Conservation (phyloP, 1,140 invertebrate species). For the Aphaenogaster ashmeadi region DNA sequence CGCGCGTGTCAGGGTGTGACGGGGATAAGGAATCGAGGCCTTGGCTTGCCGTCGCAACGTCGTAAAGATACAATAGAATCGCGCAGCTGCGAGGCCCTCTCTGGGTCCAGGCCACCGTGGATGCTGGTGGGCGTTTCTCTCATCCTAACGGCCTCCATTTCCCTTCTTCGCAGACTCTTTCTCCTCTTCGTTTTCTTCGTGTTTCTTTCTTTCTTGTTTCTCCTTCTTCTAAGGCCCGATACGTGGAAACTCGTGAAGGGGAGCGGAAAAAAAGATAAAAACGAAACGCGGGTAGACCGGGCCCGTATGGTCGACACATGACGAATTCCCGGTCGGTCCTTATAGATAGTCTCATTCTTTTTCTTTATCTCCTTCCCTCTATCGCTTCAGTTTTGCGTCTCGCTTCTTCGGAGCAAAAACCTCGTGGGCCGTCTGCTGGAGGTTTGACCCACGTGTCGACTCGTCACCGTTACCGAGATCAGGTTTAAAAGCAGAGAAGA, state of each 20-base stretch:
- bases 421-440: constrained; percentile 25
- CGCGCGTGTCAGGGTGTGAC: constrained; percentile 3
- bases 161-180: constrained; percentile 15
- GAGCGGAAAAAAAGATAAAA: constrained; percentile 28
- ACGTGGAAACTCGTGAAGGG: constrained; percentile 32
- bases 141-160: constrained; percentile 16
- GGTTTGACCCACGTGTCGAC: constrained; percentile 45
- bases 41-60: constrained; percentile 53
- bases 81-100: constrained; percentile 39
- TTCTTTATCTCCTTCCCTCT: background rate
- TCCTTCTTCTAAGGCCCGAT: background rate
- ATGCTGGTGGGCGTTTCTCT: constrained; percentile 48
- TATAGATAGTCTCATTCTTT: constrained; percentile 19
- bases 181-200: background rate
- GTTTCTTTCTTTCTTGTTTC: constrained; percentile 21
- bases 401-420: constrained; percentile 26
- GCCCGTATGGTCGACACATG: constrained; percentile 55
- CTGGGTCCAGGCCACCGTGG: constrained; percentile 52
- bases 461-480: constrained; percentile 36
- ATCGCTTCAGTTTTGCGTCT: constrained; percentile 20
- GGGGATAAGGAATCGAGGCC: constrained; percentile 22
- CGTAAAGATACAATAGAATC: constrained; percentile 61
- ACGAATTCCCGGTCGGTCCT: constrained; percentile 46
- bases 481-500: constrained; percentile 28
- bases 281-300: background rate